These are phyloP conservation scores for Cynodonichthys magdalenae DNA, from an alignment of 2,797 vertebrate genomes.

Conservation along the genomic window DNA sequence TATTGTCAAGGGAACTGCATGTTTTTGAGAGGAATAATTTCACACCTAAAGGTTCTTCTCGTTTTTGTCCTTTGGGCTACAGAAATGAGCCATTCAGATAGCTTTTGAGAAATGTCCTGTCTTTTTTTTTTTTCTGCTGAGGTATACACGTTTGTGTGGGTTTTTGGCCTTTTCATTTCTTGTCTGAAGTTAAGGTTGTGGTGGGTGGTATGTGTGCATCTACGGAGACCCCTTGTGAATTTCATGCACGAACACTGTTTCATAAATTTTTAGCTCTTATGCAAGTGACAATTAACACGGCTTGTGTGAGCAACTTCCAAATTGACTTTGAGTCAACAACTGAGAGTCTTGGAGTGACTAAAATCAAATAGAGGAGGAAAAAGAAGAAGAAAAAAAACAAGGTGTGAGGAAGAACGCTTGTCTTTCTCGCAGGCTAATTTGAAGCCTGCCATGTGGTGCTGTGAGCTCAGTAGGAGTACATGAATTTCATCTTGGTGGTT, in stretches of 20 bases:
- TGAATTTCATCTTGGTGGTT: slow-evolving; percentile 67
- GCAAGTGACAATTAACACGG: slow-evolving; percentile 50
- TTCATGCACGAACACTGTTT: slow-evolving; percentile 25
- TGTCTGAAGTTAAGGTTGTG: slow-evolving; percentile 52
- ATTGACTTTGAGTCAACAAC: slow-evolving; percentile 66
- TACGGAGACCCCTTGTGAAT: slow-evolving; percentile 56
- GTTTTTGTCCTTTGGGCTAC: slow-evolving; percentile 19
- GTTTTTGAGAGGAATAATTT: slow-evolving; percentile 32
- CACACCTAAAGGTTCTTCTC: slow-evolving; percentile 44
- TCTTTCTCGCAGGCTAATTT: slow-evolving; percentile 66
- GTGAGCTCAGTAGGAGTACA: slow-evolving; percentile 65
- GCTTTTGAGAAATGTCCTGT: slow-evolving; percentile 32
- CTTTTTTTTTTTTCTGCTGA: slow-evolving; percentile 38
- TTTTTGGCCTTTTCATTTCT: slow-evolving; percentile 62
- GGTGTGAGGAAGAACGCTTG: slow-evolving; percentile 28
- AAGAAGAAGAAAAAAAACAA: slow-evolving; percentile 14
- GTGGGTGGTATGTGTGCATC: slow-evolving; percentile 47
- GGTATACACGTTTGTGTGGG: slow-evolving; percentile 55
- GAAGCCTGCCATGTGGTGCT: slow-evolving; percentile 67
- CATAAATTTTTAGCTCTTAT: slow-evolving; percentile 32
- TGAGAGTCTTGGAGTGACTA: slow-evolving; percentile 52
- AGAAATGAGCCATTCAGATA: slow-evolving; percentile 17
- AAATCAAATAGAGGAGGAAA: slow-evolving; percentile 48
- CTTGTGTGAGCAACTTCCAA: slow-evolving; percentile 51
- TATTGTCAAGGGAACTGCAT: slow-evolving; percentile 23